These are phyloP conservation scores for Diadema setosum DNA, from an alignment of 35 echinoderm and acorn worm genomes.

Conservation along the genomic window DNA sequence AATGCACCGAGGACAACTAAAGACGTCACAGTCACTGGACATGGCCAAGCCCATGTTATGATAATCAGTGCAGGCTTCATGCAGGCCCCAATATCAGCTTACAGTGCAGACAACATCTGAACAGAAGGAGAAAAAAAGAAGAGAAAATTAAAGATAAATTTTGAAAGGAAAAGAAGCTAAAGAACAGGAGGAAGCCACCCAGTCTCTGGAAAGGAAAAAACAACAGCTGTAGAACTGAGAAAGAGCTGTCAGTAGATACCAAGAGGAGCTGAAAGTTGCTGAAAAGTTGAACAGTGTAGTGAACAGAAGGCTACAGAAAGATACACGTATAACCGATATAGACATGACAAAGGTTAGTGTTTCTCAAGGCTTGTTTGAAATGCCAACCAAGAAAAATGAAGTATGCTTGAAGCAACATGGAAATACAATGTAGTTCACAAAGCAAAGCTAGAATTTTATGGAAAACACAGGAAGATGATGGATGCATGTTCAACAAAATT, in stretches of 20 bases:
- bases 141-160: not conserved
- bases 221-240: not conserved
- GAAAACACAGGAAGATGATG: not conserved
- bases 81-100: not conserved
- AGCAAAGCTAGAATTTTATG: constrained; percentile 11
- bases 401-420: not conserved
- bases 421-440: not conserved
- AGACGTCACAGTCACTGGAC: constrained; percentile 19
- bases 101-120: not conserved
- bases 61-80: too few species aligned
- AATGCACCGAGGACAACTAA: constrained; percentile 15
- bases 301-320: constrained; percentile 30
- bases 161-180: not conserved
- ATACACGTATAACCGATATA: not conserved
- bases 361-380: constrained; percentile 13
- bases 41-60: constrained; percentile 11
- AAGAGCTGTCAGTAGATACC: not conserved
- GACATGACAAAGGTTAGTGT: constrained; percentile 16
- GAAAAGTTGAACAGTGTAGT: constrained; percentile 1
- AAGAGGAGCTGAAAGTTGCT: constrained; percentile 19
- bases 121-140: not conserved
- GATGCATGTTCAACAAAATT: constrained; percentile 1
- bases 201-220: constrained; percentile 18
- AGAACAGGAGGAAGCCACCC: constrained; percentile 23
- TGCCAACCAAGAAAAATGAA: constrained; percentile 14